Percentiles rank a stretch among this genome's conserved stretches.
These are phyloP conservation scores for Amphiura filiformis DNA, from an alignment of 35 echinoderm and acorn worm genomes.

Conservation along the genomic window DNA sequence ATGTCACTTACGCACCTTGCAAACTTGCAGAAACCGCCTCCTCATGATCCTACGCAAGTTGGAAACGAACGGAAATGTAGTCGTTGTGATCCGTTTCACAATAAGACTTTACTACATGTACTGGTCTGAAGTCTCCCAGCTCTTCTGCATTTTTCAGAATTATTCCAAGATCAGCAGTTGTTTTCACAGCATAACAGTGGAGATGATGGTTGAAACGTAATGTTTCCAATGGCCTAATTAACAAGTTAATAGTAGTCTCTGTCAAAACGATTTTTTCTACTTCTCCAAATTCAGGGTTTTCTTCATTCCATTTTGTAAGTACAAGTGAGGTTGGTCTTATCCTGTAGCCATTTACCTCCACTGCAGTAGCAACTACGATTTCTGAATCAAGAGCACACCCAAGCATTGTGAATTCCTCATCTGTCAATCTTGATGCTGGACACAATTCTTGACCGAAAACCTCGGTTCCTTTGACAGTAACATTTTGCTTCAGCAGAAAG, in stretches of 20 bases:
- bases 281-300: conserved; percentile 35
- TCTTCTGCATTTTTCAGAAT: neutral
- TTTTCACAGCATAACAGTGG: conserved; percentile 29
- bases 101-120: conserved; percentile 44
- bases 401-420: conserved; percentile 4
- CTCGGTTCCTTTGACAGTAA: conserved; percentile 2
- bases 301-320: conserved; percentile 42
- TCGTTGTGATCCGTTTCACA: conserved; percentile 4
- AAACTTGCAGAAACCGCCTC: too few species aligned
- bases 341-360: conserved; percentile 23
- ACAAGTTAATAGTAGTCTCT: conserved; percentile 9
- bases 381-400: neutral
- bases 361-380: conserved; percentile 3
- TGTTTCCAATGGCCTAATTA: conserved; percentile 42
- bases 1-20: too few species aligned
- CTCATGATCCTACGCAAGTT: neutral
- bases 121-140: conserved; percentile 24
- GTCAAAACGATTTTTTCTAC: conserved; percentile 29
- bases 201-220: neutral
- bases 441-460: conserved; percentile 31
- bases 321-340: conserved; percentile 38
- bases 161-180: neutral
- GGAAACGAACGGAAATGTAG: conserved; percentile 36
- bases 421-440: conserved; percentile 23
- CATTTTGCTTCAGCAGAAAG: conserved; percentile 23